Evolutionary conservation across 1,140 invertebrate genomes (phyloP).

Genomic region (Pollicipes pollicipes): DNA sequence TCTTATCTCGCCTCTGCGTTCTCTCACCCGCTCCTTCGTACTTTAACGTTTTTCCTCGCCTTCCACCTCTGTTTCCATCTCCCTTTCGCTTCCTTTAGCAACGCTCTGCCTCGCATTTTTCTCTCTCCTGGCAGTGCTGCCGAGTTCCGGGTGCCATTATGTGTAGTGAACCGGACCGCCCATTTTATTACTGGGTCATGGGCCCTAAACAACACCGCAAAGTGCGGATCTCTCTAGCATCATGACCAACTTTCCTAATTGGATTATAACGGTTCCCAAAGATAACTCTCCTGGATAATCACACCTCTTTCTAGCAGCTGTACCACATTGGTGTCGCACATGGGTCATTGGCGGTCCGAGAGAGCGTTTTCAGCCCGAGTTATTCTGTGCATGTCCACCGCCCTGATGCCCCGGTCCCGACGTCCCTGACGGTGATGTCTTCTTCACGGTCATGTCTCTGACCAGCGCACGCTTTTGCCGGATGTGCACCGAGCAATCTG

Average conservation of each 20-base stretch:
- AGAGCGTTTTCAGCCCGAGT: no score
- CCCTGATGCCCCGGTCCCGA: no score
- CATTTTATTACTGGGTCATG: conserved; percentile 2
- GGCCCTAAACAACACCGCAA: background rate
- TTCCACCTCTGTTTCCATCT: background rate
- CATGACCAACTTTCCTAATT: background rate
- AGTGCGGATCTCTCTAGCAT: background rate
- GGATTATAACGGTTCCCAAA: background rate
- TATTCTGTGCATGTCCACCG: no score
- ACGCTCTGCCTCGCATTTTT: background rate
- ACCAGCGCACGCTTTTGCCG: no score
- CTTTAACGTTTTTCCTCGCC: background rate
- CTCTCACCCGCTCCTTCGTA: background rate
- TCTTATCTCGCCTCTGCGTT: conserved; percentile 1
- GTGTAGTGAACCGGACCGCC: background rate
- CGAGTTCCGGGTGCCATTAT: background rate
- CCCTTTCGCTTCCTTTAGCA: background rate
- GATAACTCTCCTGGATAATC: background rate
- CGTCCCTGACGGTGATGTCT: no score
- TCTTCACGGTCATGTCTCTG: no score
- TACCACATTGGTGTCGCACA: background rate
- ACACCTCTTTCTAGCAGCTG: background rate
- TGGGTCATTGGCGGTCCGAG: no score
- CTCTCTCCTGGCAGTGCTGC: background rate
- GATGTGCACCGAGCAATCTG: no score